phyloP scores from a whole-genome alignment of 2,797 vertebrate species.

The Xenops minutus region DNA sequence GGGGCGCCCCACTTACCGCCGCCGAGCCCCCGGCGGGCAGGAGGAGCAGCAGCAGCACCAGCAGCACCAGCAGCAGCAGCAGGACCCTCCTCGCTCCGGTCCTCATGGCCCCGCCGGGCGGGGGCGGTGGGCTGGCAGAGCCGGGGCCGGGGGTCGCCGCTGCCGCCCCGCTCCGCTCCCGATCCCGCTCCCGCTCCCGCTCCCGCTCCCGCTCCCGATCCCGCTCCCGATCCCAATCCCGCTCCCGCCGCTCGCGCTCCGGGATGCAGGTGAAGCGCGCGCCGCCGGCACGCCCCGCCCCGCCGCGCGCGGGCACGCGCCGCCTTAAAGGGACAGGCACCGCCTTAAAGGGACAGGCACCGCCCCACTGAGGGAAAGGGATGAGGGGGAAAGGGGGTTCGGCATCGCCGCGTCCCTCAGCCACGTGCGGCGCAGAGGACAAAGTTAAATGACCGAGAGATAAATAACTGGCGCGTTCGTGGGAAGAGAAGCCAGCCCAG shows the following conservation, averaged over 20 bases:
- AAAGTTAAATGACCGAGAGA: too few relatives aligned
- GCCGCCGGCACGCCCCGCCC: conserved; percentile 74
- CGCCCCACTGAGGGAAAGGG: background rate
- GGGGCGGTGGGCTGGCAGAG: background rate
- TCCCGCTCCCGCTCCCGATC: background rate
- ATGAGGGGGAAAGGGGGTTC: too few relatives aligned
- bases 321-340: conserved; percentile 82
- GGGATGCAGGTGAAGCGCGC: conserved; percentile 90
- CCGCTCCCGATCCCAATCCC: background rate
- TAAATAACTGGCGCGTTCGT: too few relatives aligned
- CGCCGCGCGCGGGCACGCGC: conserved; percentile 75
- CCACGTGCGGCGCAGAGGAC: too few relatives aligned
- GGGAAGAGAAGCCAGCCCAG: background rate
- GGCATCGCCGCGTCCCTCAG: too few relatives aligned
- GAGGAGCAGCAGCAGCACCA: conserved; percentile 44
- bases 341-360: conserved; percentile 23
- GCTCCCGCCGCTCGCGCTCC: conserved; percentile 57
- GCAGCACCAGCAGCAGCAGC: background rate
- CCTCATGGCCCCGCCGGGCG: conserved; percentile 51
- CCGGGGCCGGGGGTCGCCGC: background rate
- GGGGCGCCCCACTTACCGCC: conserved; percentile 67
- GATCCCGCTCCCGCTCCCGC: too few relatives aligned
- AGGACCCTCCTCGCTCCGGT: conserved; percentile 2
- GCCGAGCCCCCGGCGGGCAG: conserved; percentile 50
- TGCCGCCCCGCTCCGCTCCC: background rate